Evolutionary conservation across 2,797 vertebrate genomes (phyloP), one percentile per base, ranked within the genome.

Genomic region (Natrix natrix): DNA sequence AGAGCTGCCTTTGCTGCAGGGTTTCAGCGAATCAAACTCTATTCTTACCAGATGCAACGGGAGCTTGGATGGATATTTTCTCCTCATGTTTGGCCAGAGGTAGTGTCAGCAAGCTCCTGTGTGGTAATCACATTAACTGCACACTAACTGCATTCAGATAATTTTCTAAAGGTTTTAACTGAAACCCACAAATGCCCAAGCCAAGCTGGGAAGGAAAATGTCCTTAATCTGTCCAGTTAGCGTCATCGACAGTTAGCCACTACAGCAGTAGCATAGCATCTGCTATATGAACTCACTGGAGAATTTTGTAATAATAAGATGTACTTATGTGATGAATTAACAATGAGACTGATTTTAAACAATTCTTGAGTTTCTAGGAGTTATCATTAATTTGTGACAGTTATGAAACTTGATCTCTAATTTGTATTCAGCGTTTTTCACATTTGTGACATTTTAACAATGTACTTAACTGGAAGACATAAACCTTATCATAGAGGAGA

Each of bases 1-100:
- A 98, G 98, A 98, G 97, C 97, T 98, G 98, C 98, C 98, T 98
- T 93, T 97, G 95, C 97, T 98, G 97, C 97, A 98, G 97, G 98
- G 69, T 98, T 98, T 98, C 97, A 98, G 97, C 97, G 97, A 96
- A 96, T 97, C 93, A 96, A 97, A 96, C 96, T 98, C 98, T 98
- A 98, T 98, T 98, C 97, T 97, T 97, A 97, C 97, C 97, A 97
- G 97, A 97, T 98, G 97, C 97, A 97, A 96, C 97, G 96, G 95
- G 93, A 96, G 96, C 96, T 97, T 97, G 97, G 94, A 95, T 96
- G 96, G 96, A 97, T 97, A 98, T 97, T 98, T 96, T 96, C 95
- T 89, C 96, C 96, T 95, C 96, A 94, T 96, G 96, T 97, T 93
- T 97, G 96, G 96, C 96, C 96, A 96, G 96, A 97, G 96, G 96